Conservation (phyloP, 2,888 invertebrate species). For the Dastarcus helophoroides region DNA sequence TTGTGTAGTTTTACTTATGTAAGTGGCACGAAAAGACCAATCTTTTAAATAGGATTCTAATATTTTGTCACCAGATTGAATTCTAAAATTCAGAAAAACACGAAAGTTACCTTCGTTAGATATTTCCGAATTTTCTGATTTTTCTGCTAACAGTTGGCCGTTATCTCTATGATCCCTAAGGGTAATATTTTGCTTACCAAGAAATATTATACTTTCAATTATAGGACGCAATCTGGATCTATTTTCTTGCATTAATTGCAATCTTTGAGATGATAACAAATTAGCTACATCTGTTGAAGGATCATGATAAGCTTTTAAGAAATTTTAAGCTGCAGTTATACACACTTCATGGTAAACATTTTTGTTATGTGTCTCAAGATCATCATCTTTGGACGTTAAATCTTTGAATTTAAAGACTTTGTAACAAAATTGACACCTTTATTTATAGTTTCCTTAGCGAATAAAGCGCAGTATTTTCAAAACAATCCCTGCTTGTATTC, state of each 20-base stretch:
- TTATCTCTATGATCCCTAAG: conserved; percentile 3
- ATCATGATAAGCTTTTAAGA: conserved; percentile 1
- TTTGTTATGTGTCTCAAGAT: conserved; percentile 1
- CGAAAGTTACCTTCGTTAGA: conserved; percentile 4
- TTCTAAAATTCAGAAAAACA: conserved; percentile 2
- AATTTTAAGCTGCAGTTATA: background rate
- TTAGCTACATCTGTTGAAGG: conserved; percentile 2
- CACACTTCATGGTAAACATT: background rate
- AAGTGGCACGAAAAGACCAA: conserved; percentile 1
- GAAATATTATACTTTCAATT: conserved; percentile 2
- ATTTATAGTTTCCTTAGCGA: too few relatives aligned
- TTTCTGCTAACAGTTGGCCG: background rate
- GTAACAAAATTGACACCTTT: too few relatives aligned
- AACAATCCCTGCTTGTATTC: too few relatives aligned
- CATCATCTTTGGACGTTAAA: background rate
- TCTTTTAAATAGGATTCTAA: conserved; percentile 4
- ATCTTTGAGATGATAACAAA: background rate
- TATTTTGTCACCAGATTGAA: conserved; percentile 2
- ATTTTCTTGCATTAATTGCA: conserved; percentile 3
- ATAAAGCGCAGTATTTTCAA: too few relatives aligned
- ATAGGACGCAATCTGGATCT: conserved; percentile 4
- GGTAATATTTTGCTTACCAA: conserved; percentile 5
- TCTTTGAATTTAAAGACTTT: conserved; percentile 1
- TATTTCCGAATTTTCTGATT: background rate
- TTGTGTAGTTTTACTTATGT: conserved; percentile 1